Evolutionary conservation across 2,888 invertebrate genomes (phyloP), one percentile per base, ranked within the genome.

Genomic region (Hirudinaria manillensis): DNA sequence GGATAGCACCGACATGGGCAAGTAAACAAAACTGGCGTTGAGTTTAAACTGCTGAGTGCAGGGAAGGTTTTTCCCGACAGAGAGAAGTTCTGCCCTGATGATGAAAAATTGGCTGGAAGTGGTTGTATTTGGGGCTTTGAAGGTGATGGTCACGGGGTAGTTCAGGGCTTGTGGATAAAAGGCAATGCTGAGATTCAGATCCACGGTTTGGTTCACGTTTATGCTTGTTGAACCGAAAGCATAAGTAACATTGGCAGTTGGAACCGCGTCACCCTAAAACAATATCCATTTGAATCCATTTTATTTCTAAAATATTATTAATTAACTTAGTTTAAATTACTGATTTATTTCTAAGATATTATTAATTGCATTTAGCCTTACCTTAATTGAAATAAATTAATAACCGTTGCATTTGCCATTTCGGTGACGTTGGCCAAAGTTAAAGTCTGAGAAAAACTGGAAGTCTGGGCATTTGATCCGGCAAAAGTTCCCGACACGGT

Each of bases 41-140:
- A 80, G 75, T 75, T 78, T 79, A 13, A 76, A 74, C 27, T 80
- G 78, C 19, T 81, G 77, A 4, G 82, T 38, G 76, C 85, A 85
- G 0, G 83, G 82, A 10, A 82, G 70, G 77, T 84, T 84, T 45
- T 72, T 77, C 4, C 85, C 85, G 2, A 80, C 81, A 24, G 77
- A 79, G 16, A 78, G 55, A 38, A 83, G 76, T 70, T 80, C 79
- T 0, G 79, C 81, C 34, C 78, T 76, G 75, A 83, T 83, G 21
- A 84, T 77, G 71, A 79, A 76, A 36, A 78, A 70, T 61, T 79
- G 70, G 24, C 79, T 76, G 21, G 71, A 70, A 72, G 34, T 53
- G 34, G 75, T 79, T 36, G 79, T 79, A 51, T 77, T 76, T 0
- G 83, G 83, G 80, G 82, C 81, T 3, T 83, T 79, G 70, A 82